phyloP scores from a whole-genome alignment of 2,888 invertebrate genomes.

The Pristionchus arcanus region DNA sequence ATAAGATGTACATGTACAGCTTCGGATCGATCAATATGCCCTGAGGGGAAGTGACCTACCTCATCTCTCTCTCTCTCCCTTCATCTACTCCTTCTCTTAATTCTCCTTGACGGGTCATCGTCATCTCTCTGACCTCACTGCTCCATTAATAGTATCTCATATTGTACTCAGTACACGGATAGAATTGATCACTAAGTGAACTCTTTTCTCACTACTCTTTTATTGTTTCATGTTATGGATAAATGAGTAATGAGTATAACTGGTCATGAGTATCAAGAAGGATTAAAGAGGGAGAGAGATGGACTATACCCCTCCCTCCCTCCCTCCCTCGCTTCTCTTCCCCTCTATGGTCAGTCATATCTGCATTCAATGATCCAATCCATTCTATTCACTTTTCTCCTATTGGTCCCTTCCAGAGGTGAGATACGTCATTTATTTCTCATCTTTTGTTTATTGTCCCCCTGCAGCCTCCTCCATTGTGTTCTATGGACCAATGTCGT shows the following conservation, averaged over 20 bases:
- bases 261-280: conserved; percentile 12
- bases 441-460: neutral
- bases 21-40: conserved; percentile 48
- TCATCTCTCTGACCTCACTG: conserved; percentile 9
- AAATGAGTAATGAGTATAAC: conserved; percentile 40
- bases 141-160: conserved; percentile 26
- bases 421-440: neutral
- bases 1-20: conserved; percentile 29
- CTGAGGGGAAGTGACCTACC: neutral
- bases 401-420: conserved; percentile 6
- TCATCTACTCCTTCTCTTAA: neutral
- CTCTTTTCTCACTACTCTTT: conserved; percentile 6
- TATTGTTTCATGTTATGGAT: conserved; percentile 26
- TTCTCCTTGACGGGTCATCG: neutral
- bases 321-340: neutral
- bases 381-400: conserved; percentile 9
- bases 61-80: neutral
- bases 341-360: neutral
- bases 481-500: neutral
- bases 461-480: neutral
- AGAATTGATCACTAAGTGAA: conserved; percentile 5
- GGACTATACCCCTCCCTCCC: neutral
- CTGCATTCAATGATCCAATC: conserved; percentile 4
- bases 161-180: neutral
- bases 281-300: neutral